These are phyloP conservation scores for Lottia gigantea DNA, from an alignment of 2,888 invertebrate genomes.

Conservation along the genomic window DNA sequence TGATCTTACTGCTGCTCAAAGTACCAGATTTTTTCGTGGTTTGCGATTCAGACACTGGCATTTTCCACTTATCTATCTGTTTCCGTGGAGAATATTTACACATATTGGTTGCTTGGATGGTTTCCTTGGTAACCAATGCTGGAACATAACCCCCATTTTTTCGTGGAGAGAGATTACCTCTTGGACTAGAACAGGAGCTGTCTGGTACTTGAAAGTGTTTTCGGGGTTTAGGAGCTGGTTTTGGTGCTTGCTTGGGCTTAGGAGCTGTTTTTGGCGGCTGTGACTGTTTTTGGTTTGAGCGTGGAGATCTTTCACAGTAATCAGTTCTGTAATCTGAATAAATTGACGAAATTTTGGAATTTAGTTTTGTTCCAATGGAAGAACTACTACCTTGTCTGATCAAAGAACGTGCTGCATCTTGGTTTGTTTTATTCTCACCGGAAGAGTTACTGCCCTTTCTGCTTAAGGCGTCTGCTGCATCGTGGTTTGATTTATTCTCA, in stretches of 20 bases:
- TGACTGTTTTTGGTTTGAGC: neutral
- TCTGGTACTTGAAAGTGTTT: neutral
- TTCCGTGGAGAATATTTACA: slow-evolving; percentile 6
- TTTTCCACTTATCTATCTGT: neutral
- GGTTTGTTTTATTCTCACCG: neutral
- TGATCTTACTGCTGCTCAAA: neutral
- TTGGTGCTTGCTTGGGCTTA: neutral
- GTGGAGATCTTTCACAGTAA: neutral
- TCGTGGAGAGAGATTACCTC: neutral
- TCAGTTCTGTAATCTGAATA: neutral
- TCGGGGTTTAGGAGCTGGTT: neutral
- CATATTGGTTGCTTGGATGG: neutral
- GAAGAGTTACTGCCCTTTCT: neutral
- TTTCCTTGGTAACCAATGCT: neutral
- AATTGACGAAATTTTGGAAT: neutral
- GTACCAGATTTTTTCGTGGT: neutral
- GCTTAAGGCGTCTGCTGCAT: neutral
- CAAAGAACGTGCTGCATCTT: neutral
- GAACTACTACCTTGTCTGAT: neutral
- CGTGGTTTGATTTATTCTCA: neutral
- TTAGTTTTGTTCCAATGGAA: neutral
- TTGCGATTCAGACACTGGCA: neutral
- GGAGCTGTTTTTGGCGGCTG: neutral
- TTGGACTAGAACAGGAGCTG: neutral
- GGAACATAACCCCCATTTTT: neutral